Evolutionary conservation across 2,113 vertebrate species (phyloP).

Genomic region (Lanius ludovicianus): DNA sequence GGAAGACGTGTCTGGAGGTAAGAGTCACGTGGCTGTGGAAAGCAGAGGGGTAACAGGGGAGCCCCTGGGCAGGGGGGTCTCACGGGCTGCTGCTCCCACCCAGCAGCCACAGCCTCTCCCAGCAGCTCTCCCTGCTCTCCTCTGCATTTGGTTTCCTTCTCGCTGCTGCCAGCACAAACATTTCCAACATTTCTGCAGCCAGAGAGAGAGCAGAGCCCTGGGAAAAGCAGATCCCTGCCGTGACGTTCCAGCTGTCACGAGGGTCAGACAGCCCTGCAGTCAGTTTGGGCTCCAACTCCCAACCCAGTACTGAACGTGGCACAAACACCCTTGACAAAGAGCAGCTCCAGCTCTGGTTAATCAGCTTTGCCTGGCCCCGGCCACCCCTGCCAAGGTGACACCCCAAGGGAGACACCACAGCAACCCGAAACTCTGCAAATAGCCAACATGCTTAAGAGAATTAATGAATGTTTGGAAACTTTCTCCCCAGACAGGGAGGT

Average conservation of each 20-base stretch:
- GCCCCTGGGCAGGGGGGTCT: neutral
- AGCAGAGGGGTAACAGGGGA: neutral
- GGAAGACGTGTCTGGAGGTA: neutral
- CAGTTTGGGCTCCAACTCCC: neutral
- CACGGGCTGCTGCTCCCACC: neutral
- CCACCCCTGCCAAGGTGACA: neutral
- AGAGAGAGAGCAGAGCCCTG: neutral
- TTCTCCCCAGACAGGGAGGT: neutral
- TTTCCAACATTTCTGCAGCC: neutral
- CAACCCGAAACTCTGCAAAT: fast-evolving
- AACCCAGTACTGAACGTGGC: neutral
- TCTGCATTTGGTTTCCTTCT: neutral
- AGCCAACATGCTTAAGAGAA: fast-evolving
- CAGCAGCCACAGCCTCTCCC: neutral
- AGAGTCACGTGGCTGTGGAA: fast-evolving
- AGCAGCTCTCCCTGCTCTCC: neutral
- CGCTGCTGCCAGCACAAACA: neutral
- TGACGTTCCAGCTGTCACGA: neutral
- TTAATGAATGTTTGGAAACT: neutral
- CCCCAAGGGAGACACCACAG: neutral
- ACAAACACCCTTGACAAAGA: neutral
- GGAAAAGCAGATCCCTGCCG: neutral
- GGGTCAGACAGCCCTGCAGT: neutral
- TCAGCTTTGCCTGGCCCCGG: neutral
- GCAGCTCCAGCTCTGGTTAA: neutral